Evolutionary conservation across 2,888 invertebrate species (phyloP), one percentile per base, ranked within the genome.

Genomic region (Drosophila merina): DNA sequence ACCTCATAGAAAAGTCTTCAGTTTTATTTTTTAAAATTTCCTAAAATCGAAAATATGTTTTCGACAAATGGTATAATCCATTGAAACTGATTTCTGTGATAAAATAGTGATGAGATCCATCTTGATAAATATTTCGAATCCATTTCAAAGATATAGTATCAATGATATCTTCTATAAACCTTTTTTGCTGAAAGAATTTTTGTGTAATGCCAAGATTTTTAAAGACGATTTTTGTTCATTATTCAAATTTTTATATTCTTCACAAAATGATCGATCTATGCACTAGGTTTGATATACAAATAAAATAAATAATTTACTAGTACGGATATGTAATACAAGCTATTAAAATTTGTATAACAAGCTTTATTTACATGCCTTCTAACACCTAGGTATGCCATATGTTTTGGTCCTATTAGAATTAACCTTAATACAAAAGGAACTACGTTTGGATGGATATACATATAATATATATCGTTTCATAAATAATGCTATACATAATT

Each of bases 371-470:
- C 69, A 72, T 55, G 64, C 73, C 73, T 38, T 40, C 73, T 70
- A 42, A 70, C 54, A 40, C 60, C 60, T 62, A 72, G 10, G 31
- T 62, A 62, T 47, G 38, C 60, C 51, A 52, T 62, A 62, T 50
- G 49, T 68, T 51, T 70, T 60, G 72, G 72, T 69, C 62, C 52
- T 60, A 72, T 70, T 68, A 59, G 73, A 64, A 70, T 66, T 70
- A 70, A 70, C 55, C 70, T 72, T 70, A 70, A 73, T 64, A 42
- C 66, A 51, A 72, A 64, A 70, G 70, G 70, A 70, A 81, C 80
- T 81, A 81, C 69, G 69, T 75, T 81, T 78, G 74, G 70, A 63
- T 66, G 57, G 52, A 63, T 57, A 62, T 58, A 33, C 49, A 63
- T 55, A 62, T 62, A 62, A 20, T 47, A 63, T 55, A 62, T 62